These are phyloP conservation scores for Chrosomus eos DNA, from an alignment of 2,797 vertebrate species.

Conservation along the genomic window DNA sequence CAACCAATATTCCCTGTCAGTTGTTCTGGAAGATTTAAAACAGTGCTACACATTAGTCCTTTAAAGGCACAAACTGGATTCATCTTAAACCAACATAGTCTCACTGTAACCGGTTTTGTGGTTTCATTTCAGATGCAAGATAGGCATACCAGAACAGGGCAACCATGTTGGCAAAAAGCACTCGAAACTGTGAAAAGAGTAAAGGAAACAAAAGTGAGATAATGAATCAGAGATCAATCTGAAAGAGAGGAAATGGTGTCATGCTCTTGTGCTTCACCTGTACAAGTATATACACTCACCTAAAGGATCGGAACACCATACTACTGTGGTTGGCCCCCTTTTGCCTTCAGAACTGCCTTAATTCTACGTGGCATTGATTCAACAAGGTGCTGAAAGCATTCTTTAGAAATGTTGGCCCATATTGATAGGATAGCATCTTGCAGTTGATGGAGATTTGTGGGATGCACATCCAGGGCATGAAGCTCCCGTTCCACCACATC, in stretches of 20 bases:
- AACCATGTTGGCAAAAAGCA: conserved; percentile 86
- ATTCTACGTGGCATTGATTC: no score
- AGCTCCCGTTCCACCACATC: no score
- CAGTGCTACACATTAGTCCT: neutral
- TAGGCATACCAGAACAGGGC: conserved; percentile 91
- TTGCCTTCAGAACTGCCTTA: no score
- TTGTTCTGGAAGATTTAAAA: neutral
- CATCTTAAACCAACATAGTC: neutral
- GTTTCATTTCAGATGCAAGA: conserved; percentile 84
- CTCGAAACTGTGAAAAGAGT: conserved; percentile 80
- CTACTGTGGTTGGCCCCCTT: no score
- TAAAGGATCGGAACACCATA: no score
- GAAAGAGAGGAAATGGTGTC: neutral
- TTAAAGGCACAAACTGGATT: conserved; percentile 44
- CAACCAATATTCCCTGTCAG: neutral
- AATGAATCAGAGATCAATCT: neutral
- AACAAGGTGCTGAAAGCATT: no score
- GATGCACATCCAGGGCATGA: no score
- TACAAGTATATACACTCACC: conserved; percentile 85
- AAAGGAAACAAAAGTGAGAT: conserved; percentile 31
- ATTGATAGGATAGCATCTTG: no score
- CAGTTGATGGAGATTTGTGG: no score
- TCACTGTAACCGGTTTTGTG: neutral
- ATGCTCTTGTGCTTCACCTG: conserved; percentile 74
- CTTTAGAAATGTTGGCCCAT: no score